Evolutionary conservation across 2,113 vertebrate species (phyloP).

Genomic region (Elaphurus davidianus): DNA sequence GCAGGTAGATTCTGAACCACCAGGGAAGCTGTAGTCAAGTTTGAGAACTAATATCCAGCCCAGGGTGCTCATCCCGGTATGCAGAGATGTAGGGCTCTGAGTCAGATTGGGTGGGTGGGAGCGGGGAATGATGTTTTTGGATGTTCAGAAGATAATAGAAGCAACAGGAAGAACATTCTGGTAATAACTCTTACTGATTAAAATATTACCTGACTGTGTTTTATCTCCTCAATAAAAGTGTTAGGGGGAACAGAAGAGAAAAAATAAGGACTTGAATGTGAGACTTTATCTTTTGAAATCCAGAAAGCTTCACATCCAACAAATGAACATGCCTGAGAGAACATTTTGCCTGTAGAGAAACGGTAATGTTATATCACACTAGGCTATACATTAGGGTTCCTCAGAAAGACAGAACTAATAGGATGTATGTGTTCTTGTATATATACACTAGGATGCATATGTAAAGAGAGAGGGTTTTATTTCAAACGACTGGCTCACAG

Average conservation of each 20-base stretch:
- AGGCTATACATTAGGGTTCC: background rate
- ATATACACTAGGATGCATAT: background rate
- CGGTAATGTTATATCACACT: background rate
- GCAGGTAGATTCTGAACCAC: background rate
- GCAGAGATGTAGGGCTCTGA: background rate
- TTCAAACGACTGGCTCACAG: background rate
- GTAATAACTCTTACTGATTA: background rate
- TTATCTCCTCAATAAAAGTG: background rate
- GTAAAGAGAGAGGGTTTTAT: background rate
- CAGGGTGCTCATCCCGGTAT: no score
- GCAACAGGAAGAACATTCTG: background rate
- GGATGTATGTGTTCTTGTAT: background rate
- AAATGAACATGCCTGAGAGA: background rate
- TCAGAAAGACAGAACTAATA: background rate
- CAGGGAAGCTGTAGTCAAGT: background rate
- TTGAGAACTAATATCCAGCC: no score
- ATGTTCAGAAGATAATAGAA: background rate
- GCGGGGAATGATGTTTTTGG: background rate
- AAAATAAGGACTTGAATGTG: background rate
- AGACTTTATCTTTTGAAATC: background rate
- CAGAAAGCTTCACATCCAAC: background rate
- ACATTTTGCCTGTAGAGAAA: background rate
- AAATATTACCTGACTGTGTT: background rate
- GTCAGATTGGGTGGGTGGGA: background rate
- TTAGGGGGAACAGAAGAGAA: background rate